Percentiles rank a stretch among this genome's conserved stretches.
These are phyloP conservation scores for Sphaeramia orbicularis DNA, from an alignment of 2,797 vertebrate genomes.

Conservation along the genomic window DNA sequence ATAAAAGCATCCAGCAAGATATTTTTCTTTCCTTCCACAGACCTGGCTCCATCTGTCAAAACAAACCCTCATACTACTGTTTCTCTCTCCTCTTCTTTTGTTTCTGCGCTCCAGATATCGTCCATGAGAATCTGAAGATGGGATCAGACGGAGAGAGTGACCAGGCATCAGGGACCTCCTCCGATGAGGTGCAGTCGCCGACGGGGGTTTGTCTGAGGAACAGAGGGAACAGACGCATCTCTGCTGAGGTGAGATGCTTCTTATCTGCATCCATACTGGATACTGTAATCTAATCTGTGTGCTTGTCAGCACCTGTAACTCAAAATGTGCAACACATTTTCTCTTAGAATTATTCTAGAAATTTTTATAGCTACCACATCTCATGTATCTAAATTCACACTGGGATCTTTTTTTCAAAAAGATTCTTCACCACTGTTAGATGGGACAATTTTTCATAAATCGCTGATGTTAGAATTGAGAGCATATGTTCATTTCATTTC, in stretches of 20 bases:
- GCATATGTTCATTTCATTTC: too few relatives aligned
- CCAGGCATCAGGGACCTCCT: conserved; percentile 96
- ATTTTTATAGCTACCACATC: too few relatives aligned
- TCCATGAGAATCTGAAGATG: conserved; percentile 97
- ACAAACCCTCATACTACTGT: conserved; percentile 5
- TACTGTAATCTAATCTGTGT: too few relatives aligned
- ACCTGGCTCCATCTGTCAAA: conserved; percentile 30
- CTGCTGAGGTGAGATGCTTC: conserved; percentile 90
- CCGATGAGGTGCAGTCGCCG: conserved; percentile 96
- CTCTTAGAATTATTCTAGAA: too few relatives aligned
- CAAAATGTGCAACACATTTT: too few relatives aligned
- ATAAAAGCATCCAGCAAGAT: conserved; percentile 21
- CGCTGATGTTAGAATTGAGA: too few relatives aligned
- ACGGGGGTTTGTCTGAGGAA: conserved; percentile 96
- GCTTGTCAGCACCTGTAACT: too few relatives aligned
- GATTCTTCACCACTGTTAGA: too few relatives aligned
- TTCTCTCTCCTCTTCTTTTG: background rate
- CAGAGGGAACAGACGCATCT: conserved; percentile 93
- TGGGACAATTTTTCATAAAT: too few relatives aligned
- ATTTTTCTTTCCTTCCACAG: conserved; percentile 36
- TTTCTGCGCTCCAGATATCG: conserved; percentile 86
- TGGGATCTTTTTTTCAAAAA: too few relatives aligned
- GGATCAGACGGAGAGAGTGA: conserved; percentile 97
- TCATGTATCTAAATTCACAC: too few relatives aligned
- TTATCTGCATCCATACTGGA: background rate